These are phyloP conservation scores for Grus americana DNA, from an alignment of 2,113 vertebrate genomes.

Conservation along the genomic window DNA sequence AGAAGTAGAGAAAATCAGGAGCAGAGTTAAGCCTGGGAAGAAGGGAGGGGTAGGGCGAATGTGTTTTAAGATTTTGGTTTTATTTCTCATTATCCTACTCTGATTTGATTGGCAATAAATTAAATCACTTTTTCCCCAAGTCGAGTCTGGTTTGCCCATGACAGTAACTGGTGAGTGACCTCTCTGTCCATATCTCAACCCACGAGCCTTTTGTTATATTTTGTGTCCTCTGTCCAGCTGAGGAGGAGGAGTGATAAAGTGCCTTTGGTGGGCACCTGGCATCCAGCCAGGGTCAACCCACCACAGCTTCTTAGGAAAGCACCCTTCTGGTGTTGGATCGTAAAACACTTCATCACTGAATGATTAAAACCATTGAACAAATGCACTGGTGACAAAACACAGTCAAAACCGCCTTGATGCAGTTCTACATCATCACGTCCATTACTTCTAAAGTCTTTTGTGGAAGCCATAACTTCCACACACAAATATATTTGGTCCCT, in stretches of 20 bases:
- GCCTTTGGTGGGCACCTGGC: neutral
- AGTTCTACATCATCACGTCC: neutral
- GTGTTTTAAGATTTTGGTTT: too few species aligned
- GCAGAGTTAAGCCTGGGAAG: too few species aligned
- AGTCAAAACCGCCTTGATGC: neutral
- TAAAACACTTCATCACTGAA: neutral
- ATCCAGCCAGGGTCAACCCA: neutral
- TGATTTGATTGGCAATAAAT: too few species aligned
- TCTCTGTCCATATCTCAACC: too few species aligned
- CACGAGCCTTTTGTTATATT: too few species aligned
- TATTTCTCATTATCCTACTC: too few species aligned
- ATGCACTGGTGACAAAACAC: neutral
- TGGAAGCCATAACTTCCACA: neutral
- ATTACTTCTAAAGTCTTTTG: neutral
- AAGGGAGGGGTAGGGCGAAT: too few species aligned
- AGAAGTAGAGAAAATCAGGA: too few species aligned
- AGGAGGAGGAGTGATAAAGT: neutral
- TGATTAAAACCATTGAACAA: neutral
- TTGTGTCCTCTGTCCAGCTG: too few species aligned
- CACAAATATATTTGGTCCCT: neutral
- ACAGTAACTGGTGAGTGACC: too few species aligned
- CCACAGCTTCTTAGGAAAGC: neutral
- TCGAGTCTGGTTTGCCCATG: too few species aligned
- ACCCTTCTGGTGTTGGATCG: neutral
- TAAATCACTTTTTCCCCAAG: too few species aligned